Conservation (phyloP, 2,113 vertebrate genomes). For the Scomber scombrus region DNA sequence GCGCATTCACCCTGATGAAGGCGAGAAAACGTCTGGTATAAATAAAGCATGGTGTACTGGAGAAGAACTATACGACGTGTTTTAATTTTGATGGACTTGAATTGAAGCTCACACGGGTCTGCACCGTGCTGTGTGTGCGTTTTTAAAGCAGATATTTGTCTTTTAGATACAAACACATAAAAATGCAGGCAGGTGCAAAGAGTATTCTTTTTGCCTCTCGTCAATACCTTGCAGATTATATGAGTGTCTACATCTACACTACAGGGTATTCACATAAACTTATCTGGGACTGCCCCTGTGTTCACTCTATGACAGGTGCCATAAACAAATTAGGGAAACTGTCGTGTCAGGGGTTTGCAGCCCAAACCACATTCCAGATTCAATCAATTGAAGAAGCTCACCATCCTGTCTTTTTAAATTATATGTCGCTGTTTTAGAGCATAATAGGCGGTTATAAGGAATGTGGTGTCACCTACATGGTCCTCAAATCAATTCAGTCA, state of each 20-base stretch:
- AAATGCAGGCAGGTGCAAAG: not conserved
- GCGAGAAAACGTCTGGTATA: too few relatives aligned
- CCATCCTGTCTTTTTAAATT: constrained; percentile 3
- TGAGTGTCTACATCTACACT: constrained; percentile 15
- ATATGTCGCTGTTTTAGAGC: not conserved
- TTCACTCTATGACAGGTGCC: constrained; percentile 37
- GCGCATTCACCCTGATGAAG: too few relatives aligned
- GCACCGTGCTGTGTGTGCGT: too few relatives aligned
- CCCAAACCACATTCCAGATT: constrained; percentile 9
- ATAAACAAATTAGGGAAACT: constrained; percentile 40
- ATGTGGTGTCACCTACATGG: not conserved
- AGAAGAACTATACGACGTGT: too few relatives aligned
- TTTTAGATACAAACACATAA: not conserved
- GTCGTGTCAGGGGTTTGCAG: constrained; percentile 4
- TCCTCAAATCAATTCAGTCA: constrained; percentile 31
- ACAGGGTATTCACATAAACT: not conserved
- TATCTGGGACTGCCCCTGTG: constrained; percentile 20
- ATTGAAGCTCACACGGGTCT: too few relatives aligned
- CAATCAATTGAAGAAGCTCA: not conserved
- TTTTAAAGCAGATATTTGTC: too few relatives aligned
- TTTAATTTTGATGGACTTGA: too few relatives aligned
- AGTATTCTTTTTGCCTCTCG: not conserved
- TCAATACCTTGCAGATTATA: not conserved
- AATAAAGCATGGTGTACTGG: too few relatives aligned
- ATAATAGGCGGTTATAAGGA: not conserved